A percentile compares a stretch with the other conserved stretches of the same genome.
These are phyloP conservation scores for Urophycis tenuis DNA, from an alignment of 2,797 vertebrate species.

Conservation along the genomic window DNA sequence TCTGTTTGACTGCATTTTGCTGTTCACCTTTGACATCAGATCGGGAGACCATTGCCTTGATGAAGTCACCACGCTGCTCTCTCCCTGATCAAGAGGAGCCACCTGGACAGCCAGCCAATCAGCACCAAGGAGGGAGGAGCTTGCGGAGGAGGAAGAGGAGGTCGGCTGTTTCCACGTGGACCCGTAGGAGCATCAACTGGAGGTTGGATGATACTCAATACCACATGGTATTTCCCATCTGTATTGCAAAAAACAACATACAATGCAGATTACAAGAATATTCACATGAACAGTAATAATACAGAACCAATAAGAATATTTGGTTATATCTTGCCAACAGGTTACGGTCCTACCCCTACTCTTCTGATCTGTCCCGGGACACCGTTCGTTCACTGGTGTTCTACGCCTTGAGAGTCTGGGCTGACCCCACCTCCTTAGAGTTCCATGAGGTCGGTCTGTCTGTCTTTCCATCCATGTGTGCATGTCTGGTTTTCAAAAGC, in stretches of 20 bases:
- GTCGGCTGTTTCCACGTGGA: constrained; percentile 55
- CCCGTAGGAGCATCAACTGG: constrained; percentile 69
- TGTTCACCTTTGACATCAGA: constrained; percentile 46
- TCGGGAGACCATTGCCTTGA: constrained; percentile 62
- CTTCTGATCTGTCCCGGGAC: constrained; percentile 62
- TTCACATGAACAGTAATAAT: neutral
- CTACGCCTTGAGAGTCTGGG: constrained; percentile 71
- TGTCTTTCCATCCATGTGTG: neutral
- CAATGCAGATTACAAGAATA: neutral
- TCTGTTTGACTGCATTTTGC: neutral
- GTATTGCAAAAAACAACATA: neutral
- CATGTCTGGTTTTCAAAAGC: neutral
- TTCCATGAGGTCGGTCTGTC: constrained; percentile 62
- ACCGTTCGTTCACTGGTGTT: constrained; percentile 66
- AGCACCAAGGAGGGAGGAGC: constrained; percentile 27
- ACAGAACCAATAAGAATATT: too few relatives aligned
- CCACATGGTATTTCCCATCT: neutral
- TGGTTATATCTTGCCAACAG: constrained; percentile 48
- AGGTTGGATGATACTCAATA: constrained; percentile 48
- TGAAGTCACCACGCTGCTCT: constrained; percentile 69
- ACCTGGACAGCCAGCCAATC: neutral
- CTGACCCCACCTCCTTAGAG: constrained; percentile 63
- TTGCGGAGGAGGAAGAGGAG: constrained; percentile 43
- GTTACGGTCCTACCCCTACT: constrained; percentile 60
- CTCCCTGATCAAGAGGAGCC: constrained; percentile 60